Base-by-base conservation (phyloP, 2,113 vertebrate species). In the Pelmatolapia mariae region DNA sequence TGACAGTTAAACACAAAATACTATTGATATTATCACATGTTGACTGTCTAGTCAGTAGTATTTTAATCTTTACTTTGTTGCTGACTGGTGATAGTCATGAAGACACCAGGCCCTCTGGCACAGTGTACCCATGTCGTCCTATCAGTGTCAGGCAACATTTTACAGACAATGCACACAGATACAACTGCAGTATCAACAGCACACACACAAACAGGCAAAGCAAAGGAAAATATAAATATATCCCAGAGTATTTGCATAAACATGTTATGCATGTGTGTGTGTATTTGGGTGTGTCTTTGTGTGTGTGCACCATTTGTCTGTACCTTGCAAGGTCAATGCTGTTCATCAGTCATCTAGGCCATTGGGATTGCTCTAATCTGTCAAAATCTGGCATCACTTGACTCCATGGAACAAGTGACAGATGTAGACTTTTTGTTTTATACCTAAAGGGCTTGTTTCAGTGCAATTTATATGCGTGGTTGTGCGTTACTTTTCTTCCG, bases 301-400 rank as follows among this genome's bases (percentile, higher is more conserved):
- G 36, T 56, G 36, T 80, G 81, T 29, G 40, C 16, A 43, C 10
- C 47, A 12, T 80, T 81, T 40, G 10, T 79, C 40, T 86, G 18
- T 38, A 79, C 66, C 83, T 88, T 83, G 26, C 91, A 91, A 93
- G 86, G 92, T 92, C 89, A 91, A 9, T 78, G 85, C 18, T 47
- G 81, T 79, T 57, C 82, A 88, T 90, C 80, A 92, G 87, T 88
- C 85, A 83, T 52, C 47, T 12, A 31, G 78, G 68, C 87, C 22
- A 11, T 29, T 81, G 73, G 84, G 89, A 89, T 47, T 87, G 13
- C 19, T 80, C 29, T 88, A 83, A 92, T 91, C 89, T 92, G 84
- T 92, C 84, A 86, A 68, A 86, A 82, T 83, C 61, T 88, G 86
- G 26, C 61, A 71, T 26, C 7, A 56, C n/a, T 80, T 73, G 45